phyloP scores from a whole-genome alignment of 2,113 vertebrate genomes.

The Columba janthina region DNA sequence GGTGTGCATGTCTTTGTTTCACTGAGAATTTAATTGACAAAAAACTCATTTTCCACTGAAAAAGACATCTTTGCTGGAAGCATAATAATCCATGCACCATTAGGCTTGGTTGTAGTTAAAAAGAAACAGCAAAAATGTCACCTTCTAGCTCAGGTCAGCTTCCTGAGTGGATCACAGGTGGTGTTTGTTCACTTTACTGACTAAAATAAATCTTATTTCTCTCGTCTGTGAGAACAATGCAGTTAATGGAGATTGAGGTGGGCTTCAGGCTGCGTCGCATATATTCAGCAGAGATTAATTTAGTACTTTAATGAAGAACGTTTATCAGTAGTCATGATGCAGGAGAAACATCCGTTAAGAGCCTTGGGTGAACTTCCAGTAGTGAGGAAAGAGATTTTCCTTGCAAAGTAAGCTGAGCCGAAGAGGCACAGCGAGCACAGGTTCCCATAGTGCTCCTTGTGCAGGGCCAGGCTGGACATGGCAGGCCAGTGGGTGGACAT shows the following conservation, averaged over 20 bases:
- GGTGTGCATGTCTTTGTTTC: not conserved
- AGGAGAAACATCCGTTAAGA: not conserved
- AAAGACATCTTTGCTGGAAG: conserved; percentile 12
- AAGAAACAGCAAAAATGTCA: conserved; percentile 37
- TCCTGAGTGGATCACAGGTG: conserved; percentile 46
- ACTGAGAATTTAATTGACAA: conserved; percentile 47
- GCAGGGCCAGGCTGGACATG: not conserved
- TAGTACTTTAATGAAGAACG: conserved; percentile 22
- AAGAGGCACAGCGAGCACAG: not conserved
- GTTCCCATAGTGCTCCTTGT: not conserved
- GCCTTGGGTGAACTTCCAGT: not conserved
- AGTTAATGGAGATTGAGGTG: conserved; percentile 38
- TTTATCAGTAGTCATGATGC: conserved; percentile 26
- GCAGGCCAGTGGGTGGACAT: not conserved
- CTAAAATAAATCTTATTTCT: conserved; percentile 49
- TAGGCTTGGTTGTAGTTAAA: conserved; percentile 25
- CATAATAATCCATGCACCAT: conserved; percentile 26
- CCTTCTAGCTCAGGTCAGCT: conserved; percentile 31
- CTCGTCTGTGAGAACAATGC: not conserved
- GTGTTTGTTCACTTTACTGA: conserved; percentile 45
- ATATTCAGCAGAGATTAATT: conserved; percentile 44
- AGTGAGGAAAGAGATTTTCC: not conserved
- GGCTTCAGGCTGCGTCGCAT: not conserved
- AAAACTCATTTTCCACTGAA: conserved; percentile 13
- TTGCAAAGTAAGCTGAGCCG: not conserved